Conservation (phyloP, 2,888 invertebrate species). For the Lissocephala sabroskyi region DNA sequence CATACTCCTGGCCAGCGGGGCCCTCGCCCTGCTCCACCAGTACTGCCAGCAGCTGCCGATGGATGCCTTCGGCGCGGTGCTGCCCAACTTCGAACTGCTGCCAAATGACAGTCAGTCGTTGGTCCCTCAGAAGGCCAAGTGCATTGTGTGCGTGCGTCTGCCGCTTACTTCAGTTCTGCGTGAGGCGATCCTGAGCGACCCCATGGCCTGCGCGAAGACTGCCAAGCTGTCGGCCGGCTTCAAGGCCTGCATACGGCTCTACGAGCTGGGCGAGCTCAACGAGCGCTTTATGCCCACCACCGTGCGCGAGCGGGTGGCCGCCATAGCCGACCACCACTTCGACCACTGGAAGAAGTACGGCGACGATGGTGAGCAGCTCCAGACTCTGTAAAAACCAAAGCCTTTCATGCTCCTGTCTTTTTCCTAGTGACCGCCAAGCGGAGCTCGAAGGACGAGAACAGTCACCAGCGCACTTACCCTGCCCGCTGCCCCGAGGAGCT, state of each 20-base stretch:
- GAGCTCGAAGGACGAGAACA: not conserved
- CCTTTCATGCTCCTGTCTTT: conserved; percentile 50
- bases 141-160: conserved; percentile 75
- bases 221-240: conserved; percentile 91
- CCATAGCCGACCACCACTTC: conserved; percentile 75
- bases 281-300: conserved; percentile 79
- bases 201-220: conserved; percentile 74
- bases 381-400: conserved; percentile 5
- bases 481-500: conserved; percentile 49
- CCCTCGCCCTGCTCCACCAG: conserved; percentile 77
- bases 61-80: conserved; percentile 81
- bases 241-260: conserved; percentile 81
- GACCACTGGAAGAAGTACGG: conserved; percentile 76
- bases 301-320: conserved; percentile 50
- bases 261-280: conserved; percentile 81
- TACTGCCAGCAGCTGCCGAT: conserved; percentile 86
- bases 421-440: conserved; percentile 55
- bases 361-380: conserved; percentile 54
- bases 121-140: not conserved
- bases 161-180: conserved; percentile 86
- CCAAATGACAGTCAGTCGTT: not conserved
- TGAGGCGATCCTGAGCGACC: conserved; percentile 78
- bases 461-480: conserved; percentile 1
- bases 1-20: conserved; percentile 41
- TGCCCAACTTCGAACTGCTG: conserved; percentile 72